These are phyloP conservation scores for Potamilus streckersoni DNA, from an alignment of 1,140 invertebrate genomes.

Conservation along the genomic window DNA sequence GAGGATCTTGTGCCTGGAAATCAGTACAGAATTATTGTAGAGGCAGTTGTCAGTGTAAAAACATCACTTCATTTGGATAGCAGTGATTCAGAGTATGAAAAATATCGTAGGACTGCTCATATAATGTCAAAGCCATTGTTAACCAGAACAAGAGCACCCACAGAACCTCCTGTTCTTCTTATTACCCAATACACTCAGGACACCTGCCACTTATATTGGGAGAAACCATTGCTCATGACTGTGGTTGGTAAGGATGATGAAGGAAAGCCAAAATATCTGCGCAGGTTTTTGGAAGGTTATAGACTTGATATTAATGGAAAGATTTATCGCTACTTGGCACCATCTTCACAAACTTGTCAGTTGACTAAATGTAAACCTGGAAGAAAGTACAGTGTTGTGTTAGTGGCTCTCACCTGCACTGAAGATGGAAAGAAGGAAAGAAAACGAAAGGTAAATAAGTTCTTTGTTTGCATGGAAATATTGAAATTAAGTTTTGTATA, in stretches of 20 bases:
- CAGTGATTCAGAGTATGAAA: conserved; percentile 48
- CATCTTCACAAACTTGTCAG: conserved; percentile 59
- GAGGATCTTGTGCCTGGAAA: conserved; percentile 56
- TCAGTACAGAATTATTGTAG: conserved; percentile 64
- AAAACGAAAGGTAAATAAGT: conserved; percentile 51
- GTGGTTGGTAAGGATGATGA: conserved; percentile 60
- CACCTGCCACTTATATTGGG: conserved; percentile 64
- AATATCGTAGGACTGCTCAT: conserved; percentile 63
- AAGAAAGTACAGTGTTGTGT: conserved; percentile 59
- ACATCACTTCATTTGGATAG: conserved; percentile 62
- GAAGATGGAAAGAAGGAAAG: conserved; percentile 57
- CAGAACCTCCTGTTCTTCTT: conserved; percentile 58
- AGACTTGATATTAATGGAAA: conserved; percentile 67
- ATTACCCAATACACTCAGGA: conserved; percentile 61
- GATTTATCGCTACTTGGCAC: conserved; percentile 58
- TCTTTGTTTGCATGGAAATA: not conserved
- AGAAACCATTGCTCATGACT: conserved; percentile 63
- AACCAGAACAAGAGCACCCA: conserved; percentile 62
- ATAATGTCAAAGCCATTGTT: conserved; percentile 63
- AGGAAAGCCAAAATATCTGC: conserved; percentile 51
- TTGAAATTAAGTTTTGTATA: too few relatives aligned
- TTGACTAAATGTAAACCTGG: conserved; percentile 67
- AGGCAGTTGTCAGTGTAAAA: conserved; percentile 67
- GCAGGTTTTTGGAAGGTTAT: conserved; percentile 65
- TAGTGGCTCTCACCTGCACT: conserved; percentile 66